phyloP scores from a whole-genome alignment of 2,888 invertebrate species.

The Cistogaster globosa region DNA sequence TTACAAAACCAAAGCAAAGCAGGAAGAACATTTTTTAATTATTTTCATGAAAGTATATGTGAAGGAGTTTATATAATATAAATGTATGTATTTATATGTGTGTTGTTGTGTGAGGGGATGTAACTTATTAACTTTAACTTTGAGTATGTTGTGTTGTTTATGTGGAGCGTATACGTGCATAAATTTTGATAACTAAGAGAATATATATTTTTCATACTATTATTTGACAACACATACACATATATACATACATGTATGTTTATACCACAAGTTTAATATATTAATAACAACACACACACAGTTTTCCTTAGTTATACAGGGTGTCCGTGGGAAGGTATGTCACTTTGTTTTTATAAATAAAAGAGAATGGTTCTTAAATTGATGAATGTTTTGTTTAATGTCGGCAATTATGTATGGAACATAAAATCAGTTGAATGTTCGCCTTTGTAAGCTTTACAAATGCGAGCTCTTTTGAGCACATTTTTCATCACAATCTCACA shows the following conservation, averaged over 20 bases:
- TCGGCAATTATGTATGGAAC: too few species aligned
- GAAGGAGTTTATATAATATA: not conserved
- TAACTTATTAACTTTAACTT: slow-evolving; percentile 38
- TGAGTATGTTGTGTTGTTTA: not conserved
- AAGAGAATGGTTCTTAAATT: too few species aligned
- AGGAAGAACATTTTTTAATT: slow-evolving; percentile 37
- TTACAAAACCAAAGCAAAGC: not conserved
- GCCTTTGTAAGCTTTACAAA: too few species aligned
- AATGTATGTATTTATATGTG: not conserved
- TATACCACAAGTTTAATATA: slow-evolving; percentile 51
- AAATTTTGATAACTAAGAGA: slow-evolving; percentile 32
- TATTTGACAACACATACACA: not conserved
- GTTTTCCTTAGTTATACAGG: not conserved
- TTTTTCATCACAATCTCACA: too few species aligned
- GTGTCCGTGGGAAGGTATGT: too few species aligned
- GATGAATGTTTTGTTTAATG: too few species aligned
- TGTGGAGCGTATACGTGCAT: slow-evolving; percentile 1
- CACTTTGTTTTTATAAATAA: too few species aligned
- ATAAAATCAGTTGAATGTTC: too few species aligned
- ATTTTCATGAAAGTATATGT: slow-evolving; percentile 26
- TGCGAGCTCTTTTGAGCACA: too few species aligned
- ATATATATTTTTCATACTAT: not conserved
- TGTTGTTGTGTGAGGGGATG: not conserved
- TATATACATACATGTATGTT: not conserved
- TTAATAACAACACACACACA: slow-evolving; percentile 44